Base-by-base conservation (phyloP, 2,888 invertebrate species). In the Ramazzottius varieornatus region DNA sequence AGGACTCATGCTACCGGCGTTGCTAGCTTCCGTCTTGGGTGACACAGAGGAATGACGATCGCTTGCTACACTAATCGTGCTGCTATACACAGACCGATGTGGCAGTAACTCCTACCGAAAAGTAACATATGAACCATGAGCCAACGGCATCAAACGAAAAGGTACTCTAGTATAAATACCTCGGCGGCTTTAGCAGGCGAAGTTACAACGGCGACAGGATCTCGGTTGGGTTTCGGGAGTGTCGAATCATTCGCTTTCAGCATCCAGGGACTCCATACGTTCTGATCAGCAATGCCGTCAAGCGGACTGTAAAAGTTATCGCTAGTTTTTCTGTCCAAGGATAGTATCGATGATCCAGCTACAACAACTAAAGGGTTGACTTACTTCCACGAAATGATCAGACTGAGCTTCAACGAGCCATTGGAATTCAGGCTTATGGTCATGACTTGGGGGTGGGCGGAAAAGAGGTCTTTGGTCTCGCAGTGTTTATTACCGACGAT, bases 371-470 rank as follows among this genome's bases (percentile, higher is more conserved):
- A n/a, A n/a, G n/a, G n/a, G n/a, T n/a, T 32, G 67, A 72, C 79
- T 74, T 72, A 81, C 81, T 80, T 77, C 81, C 81, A 81, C 2
- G 78, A 78, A 67, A 81, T 78, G 65, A 81, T 73, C 66, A 81
- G 70, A 69, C 79, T 79, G 64, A 82, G 75, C 72, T 81, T 81
- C 68, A 81, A 75, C 2, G 80, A 80, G 66, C 81, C 81, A 69
- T 77, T 78, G 16, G 78, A 74, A 71, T 81, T 82, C 68, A 82
- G 74, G 71, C 79, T 80, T 72, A 81, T 78, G 1, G 81, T 80
- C 77, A 81, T 79, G 65, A 81, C 73, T 71, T 81, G 81, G 1
- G 81, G 80, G 68, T 80, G 77, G 2, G 80, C 76, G n/a, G 78
- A 77, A 71, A 81, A 80, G 64, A 82, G 73, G 68, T 80, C 79